phyloP scores from a whole-genome alignment of 2,797 vertebrate genomes.

The Eidolon dupreanum region DNA sequence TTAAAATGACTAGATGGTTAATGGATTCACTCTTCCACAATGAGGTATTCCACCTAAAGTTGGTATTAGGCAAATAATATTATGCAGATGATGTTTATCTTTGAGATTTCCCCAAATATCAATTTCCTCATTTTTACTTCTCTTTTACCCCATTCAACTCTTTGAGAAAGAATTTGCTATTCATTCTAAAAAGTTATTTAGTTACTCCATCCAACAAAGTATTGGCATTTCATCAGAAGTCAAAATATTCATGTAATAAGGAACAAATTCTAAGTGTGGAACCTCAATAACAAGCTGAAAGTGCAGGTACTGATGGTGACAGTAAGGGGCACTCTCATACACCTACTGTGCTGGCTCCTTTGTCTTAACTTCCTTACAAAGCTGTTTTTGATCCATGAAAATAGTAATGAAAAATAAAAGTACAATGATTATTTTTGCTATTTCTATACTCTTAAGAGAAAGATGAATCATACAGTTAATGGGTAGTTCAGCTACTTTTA shows the following conservation, averaged over 20 bases:
- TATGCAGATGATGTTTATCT: background rate
- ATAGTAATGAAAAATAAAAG: background rate
- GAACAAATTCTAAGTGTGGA: background rate
- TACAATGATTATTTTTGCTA: background rate
- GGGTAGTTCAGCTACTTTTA: background rate
- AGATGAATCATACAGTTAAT: background rate
- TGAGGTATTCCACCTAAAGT: background rate
- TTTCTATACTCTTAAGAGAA: slow-evolving; percentile 27
- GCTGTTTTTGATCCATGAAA: background rate
- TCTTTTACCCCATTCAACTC: background rate
- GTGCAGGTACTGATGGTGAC: background rate
- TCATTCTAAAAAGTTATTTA: background rate
- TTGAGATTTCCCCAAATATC: background rate
- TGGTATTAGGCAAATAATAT: background rate
- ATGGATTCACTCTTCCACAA: background rate
- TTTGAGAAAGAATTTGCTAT: background rate
- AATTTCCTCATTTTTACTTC: background rate
- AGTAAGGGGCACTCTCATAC: background rate
- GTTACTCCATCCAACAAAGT: background rate
- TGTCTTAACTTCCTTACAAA: background rate
- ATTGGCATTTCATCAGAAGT: background rate
- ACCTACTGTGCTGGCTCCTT: background rate
- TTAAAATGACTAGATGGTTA: background rate
- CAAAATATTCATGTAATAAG: background rate
- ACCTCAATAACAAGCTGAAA: background rate